Evolutionary conservation across 2,113 vertebrate genomes (phyloP).

Genomic region (Tapirus terrestris): DNA sequence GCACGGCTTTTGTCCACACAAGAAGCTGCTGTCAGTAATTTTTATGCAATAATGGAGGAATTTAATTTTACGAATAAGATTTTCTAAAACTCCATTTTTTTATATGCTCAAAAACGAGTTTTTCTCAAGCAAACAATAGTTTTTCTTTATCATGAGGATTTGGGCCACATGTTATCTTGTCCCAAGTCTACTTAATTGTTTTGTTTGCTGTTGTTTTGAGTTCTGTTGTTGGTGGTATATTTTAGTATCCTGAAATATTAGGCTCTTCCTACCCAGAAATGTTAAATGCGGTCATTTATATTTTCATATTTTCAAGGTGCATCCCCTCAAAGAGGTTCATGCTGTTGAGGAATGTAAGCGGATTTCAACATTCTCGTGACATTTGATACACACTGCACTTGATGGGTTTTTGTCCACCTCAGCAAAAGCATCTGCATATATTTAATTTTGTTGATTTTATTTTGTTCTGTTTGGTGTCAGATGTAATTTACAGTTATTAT

Average conservation of each 20-base stretch:
- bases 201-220: background rate
- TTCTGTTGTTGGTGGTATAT: background rate
- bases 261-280: background rate
- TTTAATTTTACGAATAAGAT: background rate
- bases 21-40: background rate
- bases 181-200: background rate
- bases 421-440: background rate
- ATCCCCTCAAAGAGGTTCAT: background rate
- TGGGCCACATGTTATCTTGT: conserved; percentile 62
- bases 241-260: too few relatives aligned
- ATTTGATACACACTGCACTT: background rate
- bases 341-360: background rate
- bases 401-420: background rate
- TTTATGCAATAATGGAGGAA: background rate
- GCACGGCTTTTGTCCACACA: background rate
- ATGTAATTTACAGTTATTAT: background rate
- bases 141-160: conserved; percentile 60
- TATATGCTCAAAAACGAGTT: background rate
- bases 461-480: background rate
- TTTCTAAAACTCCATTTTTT: background rate
- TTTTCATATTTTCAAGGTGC: background rate
- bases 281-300: background rate
- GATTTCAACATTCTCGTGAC: background rate
- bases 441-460: background rate
- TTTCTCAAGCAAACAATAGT: conserved; percentile 57